These are phyloP conservation scores for Heliangelus exortis DNA, from an alignment of 2,797 vertebrate genomes.

Conservation along the genomic window DNA sequence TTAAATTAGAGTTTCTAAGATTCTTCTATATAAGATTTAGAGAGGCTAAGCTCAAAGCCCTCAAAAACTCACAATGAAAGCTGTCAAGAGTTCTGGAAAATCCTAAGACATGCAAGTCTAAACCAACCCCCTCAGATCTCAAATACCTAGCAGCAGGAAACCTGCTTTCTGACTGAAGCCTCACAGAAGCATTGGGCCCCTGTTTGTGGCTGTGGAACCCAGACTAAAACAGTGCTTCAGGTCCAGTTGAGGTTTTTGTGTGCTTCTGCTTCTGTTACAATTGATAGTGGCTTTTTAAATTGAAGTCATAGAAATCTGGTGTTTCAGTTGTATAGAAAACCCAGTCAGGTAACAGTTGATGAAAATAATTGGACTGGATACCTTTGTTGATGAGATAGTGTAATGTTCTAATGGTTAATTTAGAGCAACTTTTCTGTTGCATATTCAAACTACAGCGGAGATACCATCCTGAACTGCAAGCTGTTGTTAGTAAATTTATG, in stretches of 20 bases:
- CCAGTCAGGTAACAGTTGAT: background rate
- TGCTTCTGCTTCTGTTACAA: background rate
- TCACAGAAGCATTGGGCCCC: background rate
- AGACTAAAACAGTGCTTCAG: background rate
- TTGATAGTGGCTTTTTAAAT: background rate
- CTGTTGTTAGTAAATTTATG: background rate
- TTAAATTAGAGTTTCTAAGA: background rate
- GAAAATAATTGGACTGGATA: background rate
- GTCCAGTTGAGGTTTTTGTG: background rate
- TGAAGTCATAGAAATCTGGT: background rate
- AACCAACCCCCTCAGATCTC: background rate
- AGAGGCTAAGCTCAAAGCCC: background rate
- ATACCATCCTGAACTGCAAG: background rate
- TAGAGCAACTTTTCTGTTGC: background rate
- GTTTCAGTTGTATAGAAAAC: background rate
- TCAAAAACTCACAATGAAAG: background rate
- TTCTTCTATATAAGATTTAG: background rate
- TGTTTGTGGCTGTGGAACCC: background rate
- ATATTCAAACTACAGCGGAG: background rate
- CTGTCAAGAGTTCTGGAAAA: background rate
- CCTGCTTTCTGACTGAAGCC: background rate
- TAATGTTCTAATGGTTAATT: background rate
- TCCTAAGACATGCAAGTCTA: background rate
- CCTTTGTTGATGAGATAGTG: background rate
- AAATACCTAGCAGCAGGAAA: background rate